Percentiles rank a stretch among this genome's conserved stretches.
phyloP scores from a whole-genome alignment of 2,113 vertebrate genomes.

The Rhabdornis inornatus region DNA sequence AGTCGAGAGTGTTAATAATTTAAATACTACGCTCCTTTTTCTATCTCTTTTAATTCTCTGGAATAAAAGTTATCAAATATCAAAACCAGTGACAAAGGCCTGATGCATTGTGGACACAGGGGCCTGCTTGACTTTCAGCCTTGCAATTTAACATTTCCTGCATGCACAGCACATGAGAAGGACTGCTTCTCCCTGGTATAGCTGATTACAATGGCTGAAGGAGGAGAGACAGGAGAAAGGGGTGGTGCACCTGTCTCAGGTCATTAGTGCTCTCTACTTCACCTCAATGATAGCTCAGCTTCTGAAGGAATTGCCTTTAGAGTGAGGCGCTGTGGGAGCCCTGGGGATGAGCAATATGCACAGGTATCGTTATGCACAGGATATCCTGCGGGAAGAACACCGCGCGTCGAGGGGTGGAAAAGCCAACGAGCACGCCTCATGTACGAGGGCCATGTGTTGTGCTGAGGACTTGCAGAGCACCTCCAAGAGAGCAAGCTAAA shows the following conservation, averaged over 20 bases:
- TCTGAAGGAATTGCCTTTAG: background rate
- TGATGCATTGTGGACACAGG: background rate
- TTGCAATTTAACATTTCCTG: background rate
- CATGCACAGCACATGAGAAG: background rate
- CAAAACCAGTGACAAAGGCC: background rate
- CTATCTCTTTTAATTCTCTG: background rate
- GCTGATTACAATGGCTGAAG: background rate
- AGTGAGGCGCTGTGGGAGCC: background rate
- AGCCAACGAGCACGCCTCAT: accelerated
- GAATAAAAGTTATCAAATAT: background rate
- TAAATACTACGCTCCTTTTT: background rate
- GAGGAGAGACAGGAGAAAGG: background rate
- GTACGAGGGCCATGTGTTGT: accelerated
- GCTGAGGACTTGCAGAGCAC: background rate
- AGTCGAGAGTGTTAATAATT: conserved; percentile 19
- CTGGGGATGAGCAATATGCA: background rate
- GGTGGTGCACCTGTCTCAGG: background rate
- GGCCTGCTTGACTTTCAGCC: background rate
- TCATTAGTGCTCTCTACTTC: background rate
- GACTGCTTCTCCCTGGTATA: background rate
- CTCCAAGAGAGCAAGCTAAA: background rate
- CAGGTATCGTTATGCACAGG: accelerated
- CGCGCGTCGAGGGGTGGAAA: background rate
- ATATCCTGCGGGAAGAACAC: background rate
- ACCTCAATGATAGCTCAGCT: background rate